Conservation (phyloP, 2,888 invertebrate genomes). For the Pyrochroa serraticornis region DNA sequence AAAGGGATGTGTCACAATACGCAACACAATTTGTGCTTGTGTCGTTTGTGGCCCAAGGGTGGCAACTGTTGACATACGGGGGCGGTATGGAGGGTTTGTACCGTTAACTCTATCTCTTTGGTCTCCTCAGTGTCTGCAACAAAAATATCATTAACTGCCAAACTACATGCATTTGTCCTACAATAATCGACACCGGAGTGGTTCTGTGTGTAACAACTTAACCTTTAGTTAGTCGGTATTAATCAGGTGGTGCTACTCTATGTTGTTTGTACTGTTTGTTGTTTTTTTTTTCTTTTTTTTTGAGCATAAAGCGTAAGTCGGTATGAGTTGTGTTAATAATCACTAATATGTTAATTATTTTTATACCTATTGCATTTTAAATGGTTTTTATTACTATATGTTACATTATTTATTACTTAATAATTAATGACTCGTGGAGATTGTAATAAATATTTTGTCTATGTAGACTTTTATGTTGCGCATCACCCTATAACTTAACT, state of each 20-base stretch:
- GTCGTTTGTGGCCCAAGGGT: constrained; percentile 58
- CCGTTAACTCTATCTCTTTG: constrained; percentile 86
- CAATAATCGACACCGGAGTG: too few species aligned
- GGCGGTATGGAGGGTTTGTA: constrained; percentile 75
- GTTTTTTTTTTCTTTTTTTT: background rate
- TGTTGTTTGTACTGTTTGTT: background rate
- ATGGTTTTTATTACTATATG: constrained; percentile 21
- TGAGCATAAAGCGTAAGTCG: background rate
- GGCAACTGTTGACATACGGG: constrained; percentile 56
- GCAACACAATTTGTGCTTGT: constrained; percentile 56
- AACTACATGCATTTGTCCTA: background rate
- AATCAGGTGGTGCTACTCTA: background rate
- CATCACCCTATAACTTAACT: too few species aligned
- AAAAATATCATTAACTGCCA: constrained; percentile 19
- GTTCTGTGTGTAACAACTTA: background rate
- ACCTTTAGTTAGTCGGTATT: background rate
- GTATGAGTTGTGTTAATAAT: constrained; percentile 14
- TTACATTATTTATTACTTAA: constrained; percentile 25
- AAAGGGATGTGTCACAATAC: constrained; percentile 55
- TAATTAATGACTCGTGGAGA: constrained; percentile 6
- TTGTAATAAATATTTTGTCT: constrained; percentile 25
- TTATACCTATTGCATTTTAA: constrained; percentile 18
- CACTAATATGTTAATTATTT: constrained; percentile 23
- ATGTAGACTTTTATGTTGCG: background rate
- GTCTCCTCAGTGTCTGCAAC: constrained; percentile 75